Base-by-base conservation (phyloP, 2,113 vertebrate species). In the Deroptyus accipitrinus region DNA sequence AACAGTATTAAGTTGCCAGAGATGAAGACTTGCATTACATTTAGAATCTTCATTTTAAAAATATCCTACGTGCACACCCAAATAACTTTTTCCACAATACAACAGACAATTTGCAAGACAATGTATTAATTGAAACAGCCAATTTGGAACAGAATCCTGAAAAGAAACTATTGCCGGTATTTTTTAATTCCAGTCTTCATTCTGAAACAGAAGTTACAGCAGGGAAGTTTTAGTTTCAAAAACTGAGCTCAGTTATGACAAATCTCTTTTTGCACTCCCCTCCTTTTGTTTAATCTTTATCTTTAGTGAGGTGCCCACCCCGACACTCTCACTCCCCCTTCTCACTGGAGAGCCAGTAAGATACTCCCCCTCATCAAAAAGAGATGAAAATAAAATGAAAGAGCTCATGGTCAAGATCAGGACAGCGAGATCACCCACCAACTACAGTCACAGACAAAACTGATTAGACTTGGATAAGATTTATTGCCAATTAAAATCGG, bases 361-460 rank as follows among this genome's bases (percentile, higher is more conserved):
- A n/a, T 35, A 35, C 22, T 59, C 33, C 14, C 10, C 7, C 6
- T 59, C 30, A 17, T n/a, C 33, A 57, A 37, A 54, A n/a, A 19
- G 10, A 17, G 17, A 63, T 51, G 41, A 69, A 75, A 80, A 5
- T 5, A 51, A 30, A 13, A 30, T 44, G 3, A 23, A 88, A 79
- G 61, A 61, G 2, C 7, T 42, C 31, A 37, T 11, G 9, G 27
- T 70, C 12, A 62, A 37, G 9, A 27, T 25, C 20, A 59, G 44
- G 42, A 44, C 15, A 66, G 16, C 9, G 13, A 78, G 11, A 54
- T 35, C 17, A 48, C 23, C 73, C 62, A 72, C 7, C 16, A 67
- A 8, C 33, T 41, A 72, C 0, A 0, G 17, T 46, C 13, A 35
- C 2, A 3, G 17, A 20, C 22, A 67, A 54, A 54, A 74, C 6